A percentile compares a stretch with the other conserved stretches of the same genome.
Conservation (phyloP, 2,113 vertebrate genomes). For the Upupa epops region DNA sequence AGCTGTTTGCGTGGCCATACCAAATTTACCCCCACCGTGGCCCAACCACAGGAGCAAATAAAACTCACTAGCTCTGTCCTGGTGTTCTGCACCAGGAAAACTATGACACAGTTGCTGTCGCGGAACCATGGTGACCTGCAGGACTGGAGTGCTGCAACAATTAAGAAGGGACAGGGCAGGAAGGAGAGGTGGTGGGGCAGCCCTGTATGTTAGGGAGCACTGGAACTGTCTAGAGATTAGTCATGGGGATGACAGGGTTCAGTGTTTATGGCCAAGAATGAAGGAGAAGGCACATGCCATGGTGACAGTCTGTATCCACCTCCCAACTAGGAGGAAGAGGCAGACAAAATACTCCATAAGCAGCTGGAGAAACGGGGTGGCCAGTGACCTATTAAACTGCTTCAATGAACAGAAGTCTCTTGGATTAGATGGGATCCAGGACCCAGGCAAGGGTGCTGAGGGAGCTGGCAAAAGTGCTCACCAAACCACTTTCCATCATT, state of each 20-base stretch:
- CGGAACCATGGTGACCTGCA: not conserved
- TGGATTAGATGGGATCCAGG: not conserved
- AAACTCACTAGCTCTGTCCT: not conserved
- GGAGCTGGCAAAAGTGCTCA: too few species aligned
- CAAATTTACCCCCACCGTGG: accelerated
- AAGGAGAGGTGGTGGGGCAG: not conserved
- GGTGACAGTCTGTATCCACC: too few species aligned
- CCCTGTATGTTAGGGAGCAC: not conserved
- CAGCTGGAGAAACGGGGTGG: not conserved
- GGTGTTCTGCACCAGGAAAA: not conserved
- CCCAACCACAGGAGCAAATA: not conserved
- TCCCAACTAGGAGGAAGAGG: too few species aligned
- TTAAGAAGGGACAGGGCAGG: too few species aligned
- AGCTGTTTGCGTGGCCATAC: not conserved
- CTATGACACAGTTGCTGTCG: not conserved
- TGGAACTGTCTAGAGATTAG: not conserved
- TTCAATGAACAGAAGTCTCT: not conserved
- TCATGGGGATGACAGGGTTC: too few species aligned
- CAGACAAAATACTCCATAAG: too few species aligned
- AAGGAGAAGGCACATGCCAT: too few species aligned
- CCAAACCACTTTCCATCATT: too few species aligned
- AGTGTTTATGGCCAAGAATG: not conserved
- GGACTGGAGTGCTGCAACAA: not conserved
- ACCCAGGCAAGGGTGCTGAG: not conserved
- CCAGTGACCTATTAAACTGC: not conserved